Percentiles rank a stretch among this genome's conserved stretches.
Evolutionary conservation across 2,888 invertebrate species (phyloP).

Genomic region (Drosophila lutescens): DNA sequence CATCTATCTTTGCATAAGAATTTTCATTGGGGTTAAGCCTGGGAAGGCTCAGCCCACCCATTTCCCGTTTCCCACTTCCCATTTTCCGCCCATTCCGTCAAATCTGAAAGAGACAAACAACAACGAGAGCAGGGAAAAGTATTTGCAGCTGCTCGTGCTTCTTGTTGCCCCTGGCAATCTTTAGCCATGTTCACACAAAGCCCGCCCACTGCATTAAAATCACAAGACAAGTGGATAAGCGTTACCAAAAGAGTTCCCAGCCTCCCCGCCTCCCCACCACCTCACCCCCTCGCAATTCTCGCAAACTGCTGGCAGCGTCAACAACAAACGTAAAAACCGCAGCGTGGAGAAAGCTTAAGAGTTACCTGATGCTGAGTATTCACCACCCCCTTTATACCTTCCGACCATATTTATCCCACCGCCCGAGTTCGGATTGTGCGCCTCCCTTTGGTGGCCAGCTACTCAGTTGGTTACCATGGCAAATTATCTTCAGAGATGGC

Average conservation of each 20-base stretch:
- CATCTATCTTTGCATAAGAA: slow-evolving; percentile 7
- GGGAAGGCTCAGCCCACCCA: slow-evolving; percentile 1
- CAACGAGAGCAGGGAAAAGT: slow-evolving; percentile 51
- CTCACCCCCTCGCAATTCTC: slow-evolving; percentile 3
- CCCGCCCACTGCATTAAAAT: slow-evolving; percentile 75
- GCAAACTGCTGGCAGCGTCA: slow-evolving; percentile 52
- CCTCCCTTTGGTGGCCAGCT: slow-evolving; percentile 59
- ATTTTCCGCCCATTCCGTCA: slow-evolving; percentile 8
- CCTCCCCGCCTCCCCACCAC: neutral
- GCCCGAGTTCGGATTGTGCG: slow-evolving; percentile 19
- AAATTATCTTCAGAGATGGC: slow-evolving; percentile 76
- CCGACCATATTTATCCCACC: neutral
- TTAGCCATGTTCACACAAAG: slow-evolving; percentile 62
- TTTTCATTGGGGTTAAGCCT: slow-evolving; percentile 9
- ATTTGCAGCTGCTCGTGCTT: slow-evolving; percentile 63
- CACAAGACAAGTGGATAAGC: slow-evolving; percentile 79
- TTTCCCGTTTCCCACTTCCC: neutral
- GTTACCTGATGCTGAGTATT: slow-evolving; percentile 67
- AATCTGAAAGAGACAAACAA: slow-evolving; percentile 44
- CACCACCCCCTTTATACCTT: neutral
- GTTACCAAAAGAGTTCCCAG: slow-evolving; percentile 66
- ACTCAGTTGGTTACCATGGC: slow-evolving; percentile 72
- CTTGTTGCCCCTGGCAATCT: slow-evolving; percentile 74
- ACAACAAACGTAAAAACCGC: slow-evolving; percentile 74
- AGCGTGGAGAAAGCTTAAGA: slow-evolving; percentile 68